phyloP scores from a whole-genome alignment of 2,113 vertebrate species.

The Picathartes gymnocephalus region DNA sequence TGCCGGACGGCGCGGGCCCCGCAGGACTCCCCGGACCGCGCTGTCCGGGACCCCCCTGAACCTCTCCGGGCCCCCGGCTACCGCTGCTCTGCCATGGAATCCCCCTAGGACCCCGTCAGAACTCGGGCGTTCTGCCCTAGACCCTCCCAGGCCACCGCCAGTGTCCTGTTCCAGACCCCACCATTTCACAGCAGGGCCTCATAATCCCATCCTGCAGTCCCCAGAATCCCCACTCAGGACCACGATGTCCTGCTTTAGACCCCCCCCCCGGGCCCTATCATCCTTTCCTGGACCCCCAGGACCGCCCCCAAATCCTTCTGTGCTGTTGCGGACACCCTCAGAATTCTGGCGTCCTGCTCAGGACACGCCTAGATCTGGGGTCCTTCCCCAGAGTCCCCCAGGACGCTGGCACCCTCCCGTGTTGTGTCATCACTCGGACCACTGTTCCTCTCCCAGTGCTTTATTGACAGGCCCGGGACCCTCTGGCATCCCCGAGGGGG shows the following conservation, averaged over 20 bases:
- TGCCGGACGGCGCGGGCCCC: neutral
- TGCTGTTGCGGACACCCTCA: neutral
- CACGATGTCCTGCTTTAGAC: neutral
- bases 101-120: neutral
- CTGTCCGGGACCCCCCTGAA: neutral
- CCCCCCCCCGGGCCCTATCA: accelerated
- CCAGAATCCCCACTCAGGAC: no score
- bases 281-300: neutral
- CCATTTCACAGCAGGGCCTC: neutral
- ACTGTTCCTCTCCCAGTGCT: neutral
- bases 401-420: accelerated
- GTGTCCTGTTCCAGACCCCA: no score
- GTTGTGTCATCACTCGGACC: neutral
- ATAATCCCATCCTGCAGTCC: neutral
- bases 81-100: neutral
- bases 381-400: neutral
- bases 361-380: no score
- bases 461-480: neutral
- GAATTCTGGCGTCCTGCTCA: neutral
- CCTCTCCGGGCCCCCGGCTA: no score
- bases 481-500: neutral
- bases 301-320: neutral
- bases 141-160: neutral
- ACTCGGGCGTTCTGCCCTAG: neutral
- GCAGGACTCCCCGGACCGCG: neutral